Conservation (phyloP, 2,113 vertebrate species). For the Oceanites oceanicus region DNA sequence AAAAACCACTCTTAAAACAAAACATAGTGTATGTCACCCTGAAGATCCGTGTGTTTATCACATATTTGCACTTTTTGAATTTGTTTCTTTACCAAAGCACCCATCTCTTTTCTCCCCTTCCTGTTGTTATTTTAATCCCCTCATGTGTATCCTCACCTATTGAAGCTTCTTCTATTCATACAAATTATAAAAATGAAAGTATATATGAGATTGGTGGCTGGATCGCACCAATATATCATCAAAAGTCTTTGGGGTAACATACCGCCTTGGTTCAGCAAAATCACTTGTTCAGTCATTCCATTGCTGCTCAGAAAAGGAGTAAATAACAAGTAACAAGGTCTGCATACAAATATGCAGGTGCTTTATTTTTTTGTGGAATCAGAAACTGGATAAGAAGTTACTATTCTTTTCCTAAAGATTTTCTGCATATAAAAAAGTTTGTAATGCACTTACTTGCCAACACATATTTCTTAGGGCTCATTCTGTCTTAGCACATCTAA, state of each 20-base stretch:
- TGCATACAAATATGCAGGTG: background rate
- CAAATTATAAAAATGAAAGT: background rate
- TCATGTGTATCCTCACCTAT: background rate
- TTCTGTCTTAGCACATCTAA: background rate
- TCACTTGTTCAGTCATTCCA: constrained; percentile 8
- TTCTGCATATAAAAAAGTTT: background rate
- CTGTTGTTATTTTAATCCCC: background rate
- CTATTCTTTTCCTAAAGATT: background rate
- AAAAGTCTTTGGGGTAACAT: background rate
- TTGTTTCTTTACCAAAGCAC: background rate
- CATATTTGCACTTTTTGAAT: background rate
- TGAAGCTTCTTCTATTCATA: background rate
- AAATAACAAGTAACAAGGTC: constrained; percentile 24
- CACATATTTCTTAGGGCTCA: background rate
- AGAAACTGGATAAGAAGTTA: background rate
- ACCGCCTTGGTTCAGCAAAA: constrained; percentile 23
- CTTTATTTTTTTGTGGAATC: background rate
- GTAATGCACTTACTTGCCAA: background rate
- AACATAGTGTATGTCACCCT: background rate
- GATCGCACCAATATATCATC: background rate
- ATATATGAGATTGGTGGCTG: background rate
- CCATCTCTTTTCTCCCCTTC: background rate
- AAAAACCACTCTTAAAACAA: background rate
- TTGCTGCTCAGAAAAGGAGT: background rate
- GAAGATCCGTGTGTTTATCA: background rate